Conservation (phyloP, 1,140 invertebrate species). For the Drosophila seguyi region DNA sequence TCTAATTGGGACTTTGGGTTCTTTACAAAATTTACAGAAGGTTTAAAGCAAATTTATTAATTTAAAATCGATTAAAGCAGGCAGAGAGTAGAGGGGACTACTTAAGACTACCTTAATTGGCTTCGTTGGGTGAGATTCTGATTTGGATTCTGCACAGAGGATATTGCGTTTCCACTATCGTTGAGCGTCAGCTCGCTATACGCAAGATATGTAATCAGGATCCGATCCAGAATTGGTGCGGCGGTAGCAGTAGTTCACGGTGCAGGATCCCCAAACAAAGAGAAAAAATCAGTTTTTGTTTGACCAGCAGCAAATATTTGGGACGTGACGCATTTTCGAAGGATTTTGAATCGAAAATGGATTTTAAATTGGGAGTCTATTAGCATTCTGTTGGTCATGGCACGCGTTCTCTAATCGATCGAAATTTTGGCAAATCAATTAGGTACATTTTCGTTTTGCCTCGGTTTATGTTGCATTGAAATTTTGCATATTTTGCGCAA, state of each 20-base stretch:
- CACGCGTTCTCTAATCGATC: constrained; percentile 36
- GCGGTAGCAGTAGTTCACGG: constrained; percentile 23
- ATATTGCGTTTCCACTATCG: constrained; percentile 74
- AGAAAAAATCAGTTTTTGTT: constrained; percentile 48
- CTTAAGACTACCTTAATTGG: constrained; percentile 44
- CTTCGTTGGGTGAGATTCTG: constrained; percentile 56
- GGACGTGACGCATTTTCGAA: constrained; percentile 23
- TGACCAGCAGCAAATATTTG: constrained; percentile 24
- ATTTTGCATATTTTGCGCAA: constrained; percentile 65
- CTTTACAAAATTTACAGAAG: constrained; percentile 36
- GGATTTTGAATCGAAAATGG: constrained; percentile 38
- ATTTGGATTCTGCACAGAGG: constrained; percentile 50
- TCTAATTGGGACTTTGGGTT: constrained; percentile 16
- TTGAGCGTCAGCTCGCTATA: constrained; percentile 78
- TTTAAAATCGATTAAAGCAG: constrained; percentile 1
- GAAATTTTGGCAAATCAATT: constrained; percentile 22
- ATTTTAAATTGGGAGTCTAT: constrained; percentile 34
- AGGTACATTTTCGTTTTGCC: constrained; percentile 12
- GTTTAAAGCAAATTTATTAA: not conserved
- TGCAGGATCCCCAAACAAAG: constrained; percentile 35
- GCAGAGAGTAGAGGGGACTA: not conserved
- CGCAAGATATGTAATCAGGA: constrained; percentile 22
- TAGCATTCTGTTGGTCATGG: constrained; percentile 21
- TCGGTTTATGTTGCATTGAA: constrained; percentile 48
- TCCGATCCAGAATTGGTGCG: constrained; percentile 47